A percentile compares a stretch with the other conserved stretches of the same genome.
Conservation (phyloP, 1,140 invertebrate genomes). For the Magallana gigas region DNA sequence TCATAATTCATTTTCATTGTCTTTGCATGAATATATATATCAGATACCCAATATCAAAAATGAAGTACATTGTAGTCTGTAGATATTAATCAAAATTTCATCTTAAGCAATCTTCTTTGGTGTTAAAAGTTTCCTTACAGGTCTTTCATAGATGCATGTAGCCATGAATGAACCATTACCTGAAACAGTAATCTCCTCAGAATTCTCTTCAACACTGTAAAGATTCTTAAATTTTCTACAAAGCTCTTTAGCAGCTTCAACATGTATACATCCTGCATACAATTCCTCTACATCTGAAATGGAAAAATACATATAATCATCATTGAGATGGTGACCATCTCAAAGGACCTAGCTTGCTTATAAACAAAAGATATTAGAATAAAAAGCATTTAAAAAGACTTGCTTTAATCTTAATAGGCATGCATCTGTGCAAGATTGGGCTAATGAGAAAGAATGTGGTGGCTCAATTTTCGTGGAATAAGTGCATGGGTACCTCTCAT, state of each 20-base stretch:
- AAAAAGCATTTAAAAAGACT: too few relatives aligned
- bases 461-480: too few relatives aligned
- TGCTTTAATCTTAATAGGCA: too few relatives aligned
- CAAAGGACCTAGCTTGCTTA: too few relatives aligned
- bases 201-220: neutral
- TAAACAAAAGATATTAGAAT: too few relatives aligned
- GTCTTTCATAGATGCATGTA: neutral
- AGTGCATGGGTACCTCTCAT: too few relatives aligned
- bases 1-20: too few relatives aligned
- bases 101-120: neutral
- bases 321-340: too few relatives aligned
- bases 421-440: too few relatives aligned
- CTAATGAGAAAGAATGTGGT: too few relatives aligned
- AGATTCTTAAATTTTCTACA: constrained; percentile 2
- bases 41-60: neutral
- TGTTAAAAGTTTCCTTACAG: neutral
- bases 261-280: constrained; percentile 16
- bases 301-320: neutral
- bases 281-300: neutral
- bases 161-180: neutral
- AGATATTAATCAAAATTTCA: neutral
- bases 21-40: neutral
- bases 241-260: neutral
- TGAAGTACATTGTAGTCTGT: neutral
- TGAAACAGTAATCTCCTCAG: neutral